These are phyloP conservation scores for Idaea biselata DNA, from an alignment of 2,888 invertebrate genomes.

Conservation along the genomic window DNA sequence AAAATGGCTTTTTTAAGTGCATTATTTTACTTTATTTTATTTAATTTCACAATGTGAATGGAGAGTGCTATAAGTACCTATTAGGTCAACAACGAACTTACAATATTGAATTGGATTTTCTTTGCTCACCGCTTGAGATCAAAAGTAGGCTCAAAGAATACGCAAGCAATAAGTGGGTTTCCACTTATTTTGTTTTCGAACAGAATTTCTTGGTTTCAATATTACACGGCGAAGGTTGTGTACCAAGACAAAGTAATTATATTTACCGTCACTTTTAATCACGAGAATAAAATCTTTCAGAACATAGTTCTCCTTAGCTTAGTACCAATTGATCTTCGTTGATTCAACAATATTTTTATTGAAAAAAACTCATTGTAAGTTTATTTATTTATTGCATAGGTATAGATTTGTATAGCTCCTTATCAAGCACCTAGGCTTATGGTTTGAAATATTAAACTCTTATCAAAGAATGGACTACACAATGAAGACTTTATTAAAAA, in stretches of 20 bases:
- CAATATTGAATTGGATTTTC: conserved; percentile 1
- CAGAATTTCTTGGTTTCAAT: background rate
- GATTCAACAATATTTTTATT: background rate
- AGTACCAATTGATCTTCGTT: background rate
- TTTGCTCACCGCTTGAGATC: conserved; percentile 1
- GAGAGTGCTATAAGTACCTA: background rate
- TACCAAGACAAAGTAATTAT: background rate
- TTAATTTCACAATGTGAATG: too few relatives aligned
- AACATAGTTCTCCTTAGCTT: background rate
- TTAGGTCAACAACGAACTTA: too few relatives aligned
- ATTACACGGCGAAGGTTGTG: background rate
- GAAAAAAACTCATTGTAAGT: background rate
- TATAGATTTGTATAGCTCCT: too few relatives aligned
- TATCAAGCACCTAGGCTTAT: too few relatives aligned
- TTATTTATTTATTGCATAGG: too few relatives aligned
- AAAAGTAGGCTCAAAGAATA: conserved; percentile 1
- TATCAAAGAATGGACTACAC: too few relatives aligned
- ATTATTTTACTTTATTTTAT: too few relatives aligned
- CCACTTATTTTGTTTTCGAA: background rate
- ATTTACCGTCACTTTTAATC: background rate
- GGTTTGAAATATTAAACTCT: too few relatives aligned
- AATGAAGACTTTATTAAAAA: too few relatives aligned
- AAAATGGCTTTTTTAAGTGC: too few relatives aligned
- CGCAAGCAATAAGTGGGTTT: background rate
- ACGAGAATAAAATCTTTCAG: background rate